These are phyloP conservation scores for Pogonophryne albipinna DNA, from an alignment of 2,797 vertebrate genomes.

Conservation along the genomic window DNA sequence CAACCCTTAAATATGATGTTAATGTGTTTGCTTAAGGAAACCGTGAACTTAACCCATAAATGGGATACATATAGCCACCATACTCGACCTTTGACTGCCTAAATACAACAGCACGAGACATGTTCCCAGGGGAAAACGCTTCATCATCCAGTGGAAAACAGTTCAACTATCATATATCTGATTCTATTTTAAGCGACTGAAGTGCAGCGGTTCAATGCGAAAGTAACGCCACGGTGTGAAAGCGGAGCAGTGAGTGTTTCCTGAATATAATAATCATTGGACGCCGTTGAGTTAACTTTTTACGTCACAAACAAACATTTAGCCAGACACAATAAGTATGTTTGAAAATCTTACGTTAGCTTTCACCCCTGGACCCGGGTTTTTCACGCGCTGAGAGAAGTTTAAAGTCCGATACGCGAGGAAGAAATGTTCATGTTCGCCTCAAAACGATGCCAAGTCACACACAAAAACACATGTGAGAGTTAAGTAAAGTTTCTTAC, in stretches of 20 bases:
- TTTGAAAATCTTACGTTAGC: slow-evolving; percentile 33
- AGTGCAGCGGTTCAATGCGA: slow-evolving; percentile 27
- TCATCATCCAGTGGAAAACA: slow-evolving; percentile 24
- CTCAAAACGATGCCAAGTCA: not conserved
- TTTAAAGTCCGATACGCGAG: slow-evolving; percentile 3
- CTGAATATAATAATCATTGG: not conserved
- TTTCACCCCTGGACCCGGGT: slow-evolving; percentile 16
- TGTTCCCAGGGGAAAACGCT: slow-evolving; percentile 9
- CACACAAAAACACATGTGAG: not conserved
- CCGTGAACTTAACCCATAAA: not conserved
- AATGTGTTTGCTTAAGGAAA: not conserved
- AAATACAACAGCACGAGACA: not conserved
- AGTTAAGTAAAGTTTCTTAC: slow-evolving; percentile 2
- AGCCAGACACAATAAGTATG: not conserved
- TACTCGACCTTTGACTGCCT: not conserved
- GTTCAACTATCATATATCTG: not conserved
- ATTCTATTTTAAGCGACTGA: slow-evolving; percentile 38
- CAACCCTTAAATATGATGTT: not conserved
- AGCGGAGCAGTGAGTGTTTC: not conserved
- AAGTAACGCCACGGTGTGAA: slow-evolving; percentile 14
- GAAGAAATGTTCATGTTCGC: not conserved
- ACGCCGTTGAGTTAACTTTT: not conserved
- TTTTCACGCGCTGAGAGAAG: slow-evolving; percentile 9
- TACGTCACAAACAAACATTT: not conserved
- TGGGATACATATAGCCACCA: not conserved